Conservation (phyloP, 2,888 invertebrate genomes). For the Caenorhabditis panamensis region DNA sequence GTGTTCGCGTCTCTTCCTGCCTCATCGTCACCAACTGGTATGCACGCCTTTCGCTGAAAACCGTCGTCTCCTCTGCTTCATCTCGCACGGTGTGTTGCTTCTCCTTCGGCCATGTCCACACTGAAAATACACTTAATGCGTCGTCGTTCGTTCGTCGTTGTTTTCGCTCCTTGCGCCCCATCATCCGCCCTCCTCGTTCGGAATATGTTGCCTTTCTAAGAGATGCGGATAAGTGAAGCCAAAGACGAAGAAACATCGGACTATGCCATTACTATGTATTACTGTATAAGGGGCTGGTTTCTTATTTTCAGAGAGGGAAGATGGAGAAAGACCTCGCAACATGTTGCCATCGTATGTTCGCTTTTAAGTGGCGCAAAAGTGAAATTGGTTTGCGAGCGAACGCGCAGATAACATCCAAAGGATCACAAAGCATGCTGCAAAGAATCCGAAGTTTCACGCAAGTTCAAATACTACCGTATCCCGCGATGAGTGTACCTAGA, state of each 20-base stretch:
- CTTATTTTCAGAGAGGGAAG: constrained; percentile 48
- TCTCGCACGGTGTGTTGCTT: constrained; percentile 32
- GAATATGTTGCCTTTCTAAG: constrained; percentile 51
- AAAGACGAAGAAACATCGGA: constrained; percentile 36
- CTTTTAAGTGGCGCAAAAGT: constrained; percentile 46
- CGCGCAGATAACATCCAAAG: constrained; percentile 34
- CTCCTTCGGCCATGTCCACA: constrained; percentile 38
- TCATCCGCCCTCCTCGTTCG: constrained; percentile 32
- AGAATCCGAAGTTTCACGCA: background rate
- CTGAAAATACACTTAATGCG: constrained; percentile 60
- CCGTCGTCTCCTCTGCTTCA: constrained; percentile 33
- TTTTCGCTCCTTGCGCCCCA: constrained; percentile 30
- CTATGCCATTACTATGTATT: constrained; percentile 47
- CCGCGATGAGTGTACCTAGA: background rate
- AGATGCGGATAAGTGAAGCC: constrained; percentile 57
- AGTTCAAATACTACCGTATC: constrained; percentile 39
- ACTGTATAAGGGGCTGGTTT: constrained; percentile 54
- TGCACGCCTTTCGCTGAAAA: constrained; percentile 44
- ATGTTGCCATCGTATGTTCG: constrained; percentile 48
- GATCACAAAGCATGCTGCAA: constrained; percentile 10
- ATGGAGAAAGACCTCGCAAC: constrained; percentile 15
- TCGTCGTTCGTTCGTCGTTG: constrained; percentile 31
- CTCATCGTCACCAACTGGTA: constrained; percentile 48
- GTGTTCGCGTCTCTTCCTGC: constrained; percentile 31
- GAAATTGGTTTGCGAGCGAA: constrained; percentile 27